These are phyloP conservation scores for Ardeotis arabs DNA, from an alignment of 2,113 vertebrate species.

Conservation along the genomic window DNA sequence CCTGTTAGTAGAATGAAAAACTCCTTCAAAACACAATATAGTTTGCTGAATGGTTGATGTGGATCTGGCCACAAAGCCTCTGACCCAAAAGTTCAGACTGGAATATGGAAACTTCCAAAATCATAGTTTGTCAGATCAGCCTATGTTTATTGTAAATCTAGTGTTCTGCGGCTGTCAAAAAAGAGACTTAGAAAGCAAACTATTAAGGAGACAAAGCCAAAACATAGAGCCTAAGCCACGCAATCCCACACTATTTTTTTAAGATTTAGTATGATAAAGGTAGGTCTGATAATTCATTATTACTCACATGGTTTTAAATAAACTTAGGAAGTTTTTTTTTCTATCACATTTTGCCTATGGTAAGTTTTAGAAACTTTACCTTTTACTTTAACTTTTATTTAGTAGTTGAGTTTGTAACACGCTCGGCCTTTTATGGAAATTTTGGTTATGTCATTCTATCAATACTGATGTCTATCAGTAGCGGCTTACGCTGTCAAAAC, in stretches of 20 bases:
- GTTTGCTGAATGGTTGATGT: neutral
- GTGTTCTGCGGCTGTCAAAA: neutral
- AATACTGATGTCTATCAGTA: neutral
- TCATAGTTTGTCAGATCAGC: neutral
- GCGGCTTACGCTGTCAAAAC: neutral
- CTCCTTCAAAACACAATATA: neutral
- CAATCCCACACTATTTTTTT: neutral
- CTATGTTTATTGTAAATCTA: neutral
- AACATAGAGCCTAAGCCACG: neutral
- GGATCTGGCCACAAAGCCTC: neutral
- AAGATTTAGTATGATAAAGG: neutral
- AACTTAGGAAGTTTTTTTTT: neutral
- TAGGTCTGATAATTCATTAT: neutral
- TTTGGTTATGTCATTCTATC: neutral
- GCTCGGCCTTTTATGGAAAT: neutral
- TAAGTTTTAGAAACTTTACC: neutral
- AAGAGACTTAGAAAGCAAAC: neutral
- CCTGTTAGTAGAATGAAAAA: constrained; percentile 21
- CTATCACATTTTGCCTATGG: neutral
- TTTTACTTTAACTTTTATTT: neutral
- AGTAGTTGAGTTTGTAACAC: neutral
- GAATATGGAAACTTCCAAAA: neutral
- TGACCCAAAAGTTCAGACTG: neutral
- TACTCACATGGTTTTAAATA: neutral
- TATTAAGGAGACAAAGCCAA: neutral